Evolutionary conservation across 2,888 invertebrate species (phyloP), one percentile per base, ranked within the genome.

Genomic region (Salticus scenicus): DNA sequence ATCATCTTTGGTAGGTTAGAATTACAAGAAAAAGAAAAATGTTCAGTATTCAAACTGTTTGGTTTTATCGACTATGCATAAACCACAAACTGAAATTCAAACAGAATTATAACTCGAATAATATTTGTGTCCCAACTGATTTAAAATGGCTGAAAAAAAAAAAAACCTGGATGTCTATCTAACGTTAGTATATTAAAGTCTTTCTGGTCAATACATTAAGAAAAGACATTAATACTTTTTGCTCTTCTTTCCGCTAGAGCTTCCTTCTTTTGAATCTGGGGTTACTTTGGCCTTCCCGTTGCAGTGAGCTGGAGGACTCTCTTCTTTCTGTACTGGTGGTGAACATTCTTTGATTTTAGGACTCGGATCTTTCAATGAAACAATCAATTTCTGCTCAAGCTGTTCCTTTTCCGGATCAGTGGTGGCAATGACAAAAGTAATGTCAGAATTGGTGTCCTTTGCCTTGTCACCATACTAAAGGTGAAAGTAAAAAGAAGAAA

Each of bases 371-470:
- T 73, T 66, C 33, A 84, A 31, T 0, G 83, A 77, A 12, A 84
- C 83, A 1, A 84, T 28, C 41, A 84, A 7, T 31, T 84, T 84
- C 57, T 77, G 73, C n/a, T 77, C 71, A 33, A 76, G 71, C 17
- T 66, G 73, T 2, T 72, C 63, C 0, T 67, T 37, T 8, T 66
- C 51, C 0, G 77, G 77, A 41, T 76, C 77, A 24, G 77, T 37
- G 0, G 83, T 84, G 0, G 83, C 72, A n/a, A 84, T 84, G 28
- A 84, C 51, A 67, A 73, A 84, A 1, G 83, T 84, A 1, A 84
- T 66, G 28, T 83, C 72, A 1, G 71, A 71, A n/a, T 76, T 83
- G 47, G 67, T 84, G n/a, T 84, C 77, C 28, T 84, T 84, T 77
- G 67, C 67, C n/a, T 78, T 84, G 7, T 77, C 83, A 0, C 67